Conservation (phyloP, 2,113 vertebrate genomes). For the human (Homo sapiens) region GRCh38 chr20:60047001-60047500, state of each 20-base stretch:
- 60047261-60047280: too few relatives aligned
- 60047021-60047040: background rate
- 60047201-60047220: background rate
- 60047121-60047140: background rate
- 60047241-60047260: background rate
- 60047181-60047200: background rate
- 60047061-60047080: background rate
- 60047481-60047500: background rate
- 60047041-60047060: rapidly evolving
- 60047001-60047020: background rate
- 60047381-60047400: rapidly evolving
- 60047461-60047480: background rate
- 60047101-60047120: too few relatives aligned
- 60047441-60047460: rapidly evolving
- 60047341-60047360: background rate
- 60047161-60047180: background rate
- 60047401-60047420: too few relatives aligned
- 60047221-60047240: background rate
- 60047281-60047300: background rate
- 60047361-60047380: background rate
- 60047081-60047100: background rate
- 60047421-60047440: too few relatives aligned
- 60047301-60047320: background rate
- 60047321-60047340: background rate
- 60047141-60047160: background rate